Evolutionary conservation across 2,888 invertebrate genomes (phyloP), one percentile per base, ranked within the genome.

Genomic region (Leucophenga maculata): DNA sequence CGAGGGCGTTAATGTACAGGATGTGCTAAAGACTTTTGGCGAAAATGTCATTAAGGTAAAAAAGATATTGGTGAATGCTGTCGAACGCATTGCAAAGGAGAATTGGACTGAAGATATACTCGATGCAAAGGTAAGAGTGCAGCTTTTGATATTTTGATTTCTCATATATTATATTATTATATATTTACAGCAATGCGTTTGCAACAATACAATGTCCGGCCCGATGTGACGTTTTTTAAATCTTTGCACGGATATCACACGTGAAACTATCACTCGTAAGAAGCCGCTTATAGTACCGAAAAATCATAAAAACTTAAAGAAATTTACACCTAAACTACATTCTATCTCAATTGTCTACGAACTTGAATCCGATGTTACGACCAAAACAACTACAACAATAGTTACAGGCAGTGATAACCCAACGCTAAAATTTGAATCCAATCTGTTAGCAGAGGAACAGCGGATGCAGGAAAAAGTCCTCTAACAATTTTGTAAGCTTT

Each of bases 1-100:
- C 44, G 92, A 91, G 71, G 84, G 85, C 26, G 89, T 97, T 11
- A 92, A 91, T 69, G 92, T 92, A 4, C 92, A 92, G 20, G 92
- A 93, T 80, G 97, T 97, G 1, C 86, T 97, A 75, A 91, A 91
- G 66, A 94, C 92, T 66, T 95, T 98, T 85, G 91, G 92, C 66
- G 90, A 92, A 78, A 97, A 97, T 89, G 93, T 95, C 3, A 88
- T 90, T 67, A 96, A 95, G 87, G 93, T 97, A 0, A 93, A 92
- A 22, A 89, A 92, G 55, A 90, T 98, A 52, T 90, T 98, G 54
- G 86, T 92, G 0, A 90, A 91, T 77, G 92, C 93, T 0, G 93
- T 97, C 0, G 91, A 92, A 67, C 90, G 92, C 70, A 93, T 98
- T 73, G 93, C 93, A 0, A 89, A 90, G 0, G 90, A 92, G 72